A percentile compares a stretch with the other conserved stretches of the same genome.
These are phyloP conservation scores for Gambusia affinis DNA, from an alignment of 2,113 vertebrate genomes.

Conservation along the genomic window DNA sequence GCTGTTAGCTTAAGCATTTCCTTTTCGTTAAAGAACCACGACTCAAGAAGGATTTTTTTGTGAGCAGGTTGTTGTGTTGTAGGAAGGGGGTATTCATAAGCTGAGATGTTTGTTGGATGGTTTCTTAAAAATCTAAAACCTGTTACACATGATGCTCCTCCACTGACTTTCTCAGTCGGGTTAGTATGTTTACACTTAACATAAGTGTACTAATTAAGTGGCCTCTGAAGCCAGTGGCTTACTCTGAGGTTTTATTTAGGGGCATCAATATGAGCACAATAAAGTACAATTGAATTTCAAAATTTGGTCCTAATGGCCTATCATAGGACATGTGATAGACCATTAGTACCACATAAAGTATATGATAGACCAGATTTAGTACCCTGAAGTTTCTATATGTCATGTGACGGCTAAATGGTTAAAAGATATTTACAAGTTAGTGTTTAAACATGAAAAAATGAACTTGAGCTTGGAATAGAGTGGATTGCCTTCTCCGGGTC, in stretches of 20 bases:
- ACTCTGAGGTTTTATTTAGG: background rate
- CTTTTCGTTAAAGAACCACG: background rate
- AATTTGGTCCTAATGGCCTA: background rate
- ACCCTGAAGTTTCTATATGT: too few relatives aligned
- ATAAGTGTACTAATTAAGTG: too few relatives aligned
- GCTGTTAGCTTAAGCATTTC: conserved; percentile 10
- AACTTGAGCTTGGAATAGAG: too few relatives aligned
- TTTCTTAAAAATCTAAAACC: background rate
- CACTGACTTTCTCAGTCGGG: background rate
- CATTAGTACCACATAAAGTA: background rate
- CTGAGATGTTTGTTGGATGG: background rate
- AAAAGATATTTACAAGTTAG: background rate
- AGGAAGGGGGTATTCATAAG: background rate
- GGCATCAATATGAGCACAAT: background rate
- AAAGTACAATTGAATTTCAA: background rate
- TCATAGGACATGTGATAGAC: too few relatives aligned
- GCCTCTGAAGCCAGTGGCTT: background rate
- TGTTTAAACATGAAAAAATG: background rate
- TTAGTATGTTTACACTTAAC: background rate
- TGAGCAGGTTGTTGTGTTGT: background rate
- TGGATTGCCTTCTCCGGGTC: too few relatives aligned
- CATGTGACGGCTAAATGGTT: background rate
- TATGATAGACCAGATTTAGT: background rate
- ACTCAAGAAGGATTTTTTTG: background rate
- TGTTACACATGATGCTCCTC: background rate